phyloP scores from a whole-genome alignment of 2,888 invertebrate species.

The Acutogordius australiensis region DNA sequence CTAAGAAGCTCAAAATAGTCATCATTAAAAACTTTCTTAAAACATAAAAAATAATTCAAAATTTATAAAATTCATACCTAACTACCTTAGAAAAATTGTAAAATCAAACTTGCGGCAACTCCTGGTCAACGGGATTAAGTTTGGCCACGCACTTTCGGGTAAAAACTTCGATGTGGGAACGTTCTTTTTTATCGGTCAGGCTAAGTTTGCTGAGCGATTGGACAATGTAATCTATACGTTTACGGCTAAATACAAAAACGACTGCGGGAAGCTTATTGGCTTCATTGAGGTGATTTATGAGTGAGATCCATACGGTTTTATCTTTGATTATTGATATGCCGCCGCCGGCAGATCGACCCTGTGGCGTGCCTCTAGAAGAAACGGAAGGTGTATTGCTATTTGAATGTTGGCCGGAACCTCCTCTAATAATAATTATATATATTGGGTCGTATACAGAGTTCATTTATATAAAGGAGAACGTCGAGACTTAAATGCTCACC shows the following conservation, averaged over 20 bases:
- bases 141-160: constrained; percentile 50
- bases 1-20: no score
- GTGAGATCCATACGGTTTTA: background rate
- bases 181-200: constrained; percentile 53
- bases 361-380: no score
- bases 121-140: constrained; percentile 52
- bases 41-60: no score
- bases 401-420: no score
- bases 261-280: constrained; percentile 7
- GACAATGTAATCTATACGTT: constrained; percentile 27
- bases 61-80: no score
- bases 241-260: constrained; percentile 63
- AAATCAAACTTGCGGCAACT: constrained; percentile 43
- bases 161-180: constrained; percentile 46
- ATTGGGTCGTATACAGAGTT: no score
- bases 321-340: background rate
- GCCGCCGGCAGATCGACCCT: no score
- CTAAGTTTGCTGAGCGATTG: constrained; percentile 34
- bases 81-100: background rate
- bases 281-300: background rate
- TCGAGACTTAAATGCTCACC: no score
- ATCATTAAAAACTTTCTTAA: no score
- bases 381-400: no score
- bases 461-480: no score
- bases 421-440: no score